Evolutionary conservation across 2,888 invertebrate genomes (phyloP).

Genomic region (Pyralis farinalis): DNA sequence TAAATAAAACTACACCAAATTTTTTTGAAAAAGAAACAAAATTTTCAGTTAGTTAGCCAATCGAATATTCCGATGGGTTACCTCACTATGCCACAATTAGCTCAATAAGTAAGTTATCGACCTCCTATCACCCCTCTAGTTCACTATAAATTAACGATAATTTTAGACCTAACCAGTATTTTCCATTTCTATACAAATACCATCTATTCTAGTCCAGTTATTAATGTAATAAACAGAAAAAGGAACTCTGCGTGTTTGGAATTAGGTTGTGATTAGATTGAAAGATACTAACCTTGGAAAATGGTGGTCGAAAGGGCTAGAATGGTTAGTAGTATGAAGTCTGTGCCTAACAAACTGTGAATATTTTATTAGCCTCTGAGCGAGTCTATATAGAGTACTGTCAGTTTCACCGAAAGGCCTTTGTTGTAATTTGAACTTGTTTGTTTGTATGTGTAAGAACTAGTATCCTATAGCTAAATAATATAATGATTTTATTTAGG

Average conservation of each 20-base stretch:
- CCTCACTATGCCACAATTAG: neutral
- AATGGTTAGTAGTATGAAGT: conserved; percentile 24
- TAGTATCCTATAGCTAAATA: no score
- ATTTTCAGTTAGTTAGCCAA: neutral
- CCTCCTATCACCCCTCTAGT: neutral
- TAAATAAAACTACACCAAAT: no score
- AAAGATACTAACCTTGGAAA: conserved; percentile 1
- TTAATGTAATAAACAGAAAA: neutral
- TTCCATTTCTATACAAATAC: conserved; percentile 5
- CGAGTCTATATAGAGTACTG: no score
- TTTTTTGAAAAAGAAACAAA: no score
- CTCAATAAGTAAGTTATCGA: neutral
- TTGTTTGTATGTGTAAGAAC: no score
- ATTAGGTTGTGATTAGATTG: neutral
- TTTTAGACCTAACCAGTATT: conserved; percentile 1
- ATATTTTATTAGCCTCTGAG: conserved; percentile 37
- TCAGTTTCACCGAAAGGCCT: no score
- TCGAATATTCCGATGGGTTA: conserved; percentile 3
- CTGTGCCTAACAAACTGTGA: conserved; percentile 33
- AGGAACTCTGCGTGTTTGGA: neutral
- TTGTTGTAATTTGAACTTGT: no score
- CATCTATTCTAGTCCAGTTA: neutral
- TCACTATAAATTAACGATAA: neutral
- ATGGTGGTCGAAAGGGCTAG: conserved; percentile 24
- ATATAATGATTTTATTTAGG: no score